These are phyloP conservation scores for Geotrypetes seraphini DNA, from an alignment of 2,797 vertebrate genomes.

Conservation along the genomic window DNA sequence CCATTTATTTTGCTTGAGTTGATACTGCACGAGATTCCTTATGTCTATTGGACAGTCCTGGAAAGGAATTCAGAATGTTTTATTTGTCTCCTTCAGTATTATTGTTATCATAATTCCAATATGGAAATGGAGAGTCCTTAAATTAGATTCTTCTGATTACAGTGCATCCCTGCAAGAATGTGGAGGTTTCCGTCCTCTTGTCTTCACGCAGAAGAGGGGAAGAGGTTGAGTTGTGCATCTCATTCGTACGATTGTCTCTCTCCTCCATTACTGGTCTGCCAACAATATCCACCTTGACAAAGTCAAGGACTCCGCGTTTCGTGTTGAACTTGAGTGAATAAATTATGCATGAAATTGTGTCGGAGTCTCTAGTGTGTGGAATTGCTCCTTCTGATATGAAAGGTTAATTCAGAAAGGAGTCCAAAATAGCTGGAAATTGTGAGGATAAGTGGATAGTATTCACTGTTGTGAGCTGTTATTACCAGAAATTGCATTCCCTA, in stretches of 20 bases:
- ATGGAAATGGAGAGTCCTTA: conserved; percentile 5
- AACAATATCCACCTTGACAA: conserved; percentile 74
- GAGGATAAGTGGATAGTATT: conserved; percentile 68
- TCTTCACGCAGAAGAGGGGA: conserved; percentile 53
- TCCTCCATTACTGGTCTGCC: conserved; percentile 66
- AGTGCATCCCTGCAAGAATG: too few relatives aligned
- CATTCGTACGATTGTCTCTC: too few relatives aligned
- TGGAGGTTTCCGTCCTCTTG: conserved; percentile 14
- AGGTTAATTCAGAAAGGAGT: conserved; percentile 79
- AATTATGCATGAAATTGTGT: conserved; percentile 80
- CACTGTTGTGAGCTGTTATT: conserved; percentile 73
- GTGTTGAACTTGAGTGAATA: conserved; percentile 71
- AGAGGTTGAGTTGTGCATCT: conserved; percentile 59
- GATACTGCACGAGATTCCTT: too few relatives aligned
- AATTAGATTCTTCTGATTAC: conserved; percentile 18
- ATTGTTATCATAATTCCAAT: background rate
- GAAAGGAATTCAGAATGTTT: too few relatives aligned
- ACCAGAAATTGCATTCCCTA: conserved; percentile 70
- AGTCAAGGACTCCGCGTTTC: conserved; percentile 74
- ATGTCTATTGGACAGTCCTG: too few relatives aligned
- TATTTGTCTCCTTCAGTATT: too few relatives aligned
- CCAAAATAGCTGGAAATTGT: conserved; percentile 72
- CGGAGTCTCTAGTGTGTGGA: conserved; percentile 69
- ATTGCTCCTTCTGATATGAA: conserved; percentile 78
- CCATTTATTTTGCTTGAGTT: too few relatives aligned